Evolutionary conservation across 2,797 vertebrate genomes (phyloP).

Genomic region (Pseudomugil tenellus): DNA sequence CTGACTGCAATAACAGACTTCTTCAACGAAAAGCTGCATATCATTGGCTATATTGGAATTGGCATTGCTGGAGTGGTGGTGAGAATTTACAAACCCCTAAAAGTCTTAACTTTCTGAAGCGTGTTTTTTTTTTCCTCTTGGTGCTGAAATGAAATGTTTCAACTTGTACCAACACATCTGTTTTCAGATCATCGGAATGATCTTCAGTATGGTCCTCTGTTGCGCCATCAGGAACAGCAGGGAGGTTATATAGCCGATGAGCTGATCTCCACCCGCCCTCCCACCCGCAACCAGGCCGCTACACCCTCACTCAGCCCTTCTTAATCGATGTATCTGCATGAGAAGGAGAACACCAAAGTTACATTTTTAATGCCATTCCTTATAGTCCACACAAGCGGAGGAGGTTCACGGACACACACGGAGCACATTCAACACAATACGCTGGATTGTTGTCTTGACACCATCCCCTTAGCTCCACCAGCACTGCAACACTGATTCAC

Average conservation of each 20-base stretch:
- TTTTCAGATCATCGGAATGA: slow-evolving; percentile 93
- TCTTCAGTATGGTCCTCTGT: slow-evolving; percentile 98
- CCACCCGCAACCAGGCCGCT: slow-evolving; percentile 24
- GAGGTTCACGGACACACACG: slow-evolving; percentile 20
- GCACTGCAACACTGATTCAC: slow-evolving; percentile 40
- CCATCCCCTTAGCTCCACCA: slow-evolving; percentile 45
- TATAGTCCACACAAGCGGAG: slow-evolving; percentile 33
- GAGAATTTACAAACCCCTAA: slow-evolving; percentile 61
- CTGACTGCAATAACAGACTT: slow-evolving; percentile 85
- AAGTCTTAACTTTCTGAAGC: neutral
- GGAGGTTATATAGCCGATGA: slow-evolving; percentile 88
- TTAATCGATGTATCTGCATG: slow-evolving; percentile 43
- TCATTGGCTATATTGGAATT: slow-evolving; percentile 92
- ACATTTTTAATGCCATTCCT: slow-evolving; percentile 26
- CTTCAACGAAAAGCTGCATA: slow-evolving; percentile 87
- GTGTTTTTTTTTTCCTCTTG: neutral
- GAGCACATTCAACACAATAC: slow-evolving; percentile 54
- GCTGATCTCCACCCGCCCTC: slow-evolving; percentile 35
- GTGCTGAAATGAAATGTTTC: neutral
- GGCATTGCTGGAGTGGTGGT: slow-evolving; percentile 93
- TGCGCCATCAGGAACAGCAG: slow-evolving; percentile 93
- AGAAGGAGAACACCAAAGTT: slow-evolving; percentile 47
- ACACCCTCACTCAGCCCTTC: slow-evolving; percentile 31
- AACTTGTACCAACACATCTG: neutral
- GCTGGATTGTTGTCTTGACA: slow-evolving; percentile 51